Evolutionary conservation across 2,888 invertebrate genomes (phyloP).

Genomic region (Eupithecia vulgata): DNA sequence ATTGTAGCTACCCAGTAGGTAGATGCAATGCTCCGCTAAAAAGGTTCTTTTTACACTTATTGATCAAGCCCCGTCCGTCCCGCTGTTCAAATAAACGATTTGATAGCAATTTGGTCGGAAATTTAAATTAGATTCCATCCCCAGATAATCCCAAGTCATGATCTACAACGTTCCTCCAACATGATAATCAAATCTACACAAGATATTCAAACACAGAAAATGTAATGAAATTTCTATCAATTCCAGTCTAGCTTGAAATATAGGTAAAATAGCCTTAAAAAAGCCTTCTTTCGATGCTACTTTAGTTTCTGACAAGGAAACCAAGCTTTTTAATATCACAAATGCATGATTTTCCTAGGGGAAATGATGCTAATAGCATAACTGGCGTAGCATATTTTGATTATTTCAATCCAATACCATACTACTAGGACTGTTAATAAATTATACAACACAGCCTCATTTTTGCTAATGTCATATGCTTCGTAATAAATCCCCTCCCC

Average conservation of each 20-base stretch:
- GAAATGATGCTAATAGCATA: conserved; percentile 28
- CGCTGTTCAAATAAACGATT: conserved; percentile 50
- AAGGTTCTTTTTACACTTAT: conserved; percentile 44
- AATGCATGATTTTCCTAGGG: conserved; percentile 25
- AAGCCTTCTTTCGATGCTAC: neutral
- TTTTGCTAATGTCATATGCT: conserved; percentile 67
- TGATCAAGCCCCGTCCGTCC: conserved; percentile 39
- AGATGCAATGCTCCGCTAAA: neutral
- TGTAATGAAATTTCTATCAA: neutral
- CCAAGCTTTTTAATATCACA: conserved; percentile 21
- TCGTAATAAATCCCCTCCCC: conserved; percentile 62
- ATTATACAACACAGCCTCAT: conserved; percentile 34
- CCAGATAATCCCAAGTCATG: conserved; percentile 48
- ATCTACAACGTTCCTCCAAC: conserved; percentile 37
- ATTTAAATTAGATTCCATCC: conserved; percentile 54
- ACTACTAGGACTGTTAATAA: conserved; percentile 15
- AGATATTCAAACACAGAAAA: conserved; percentile 1
- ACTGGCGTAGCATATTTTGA: conserved; percentile 22
- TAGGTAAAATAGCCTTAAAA: neutral
- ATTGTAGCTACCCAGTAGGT: neutral
- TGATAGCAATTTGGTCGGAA: conserved; percentile 53
- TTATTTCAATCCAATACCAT: conserved; percentile 15
- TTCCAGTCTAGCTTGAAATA: neutral
- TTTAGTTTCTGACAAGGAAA: conserved; percentile 10
- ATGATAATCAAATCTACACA: conserved; percentile 29